A percentile compares a stretch with the other conserved stretches of the same genome.
These are phyloP conservation scores for Parnassius mnemosyne DNA, from an alignment of 2,888 invertebrate genomes.

Conservation along the genomic window DNA sequence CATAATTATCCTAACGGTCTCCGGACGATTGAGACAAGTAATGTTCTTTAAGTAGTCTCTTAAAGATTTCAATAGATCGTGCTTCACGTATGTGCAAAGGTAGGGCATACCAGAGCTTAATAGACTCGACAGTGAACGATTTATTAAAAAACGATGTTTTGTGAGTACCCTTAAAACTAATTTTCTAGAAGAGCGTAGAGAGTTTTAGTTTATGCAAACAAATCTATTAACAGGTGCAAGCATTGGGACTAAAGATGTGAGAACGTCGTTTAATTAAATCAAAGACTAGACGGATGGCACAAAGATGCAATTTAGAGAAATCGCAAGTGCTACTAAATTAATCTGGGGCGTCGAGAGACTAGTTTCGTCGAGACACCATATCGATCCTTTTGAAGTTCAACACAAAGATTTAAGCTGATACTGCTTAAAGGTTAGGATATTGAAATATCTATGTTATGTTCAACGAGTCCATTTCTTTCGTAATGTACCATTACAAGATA, in stretches of 20 bases:
- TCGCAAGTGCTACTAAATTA: conserved; percentile 22
- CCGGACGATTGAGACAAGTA: too few relatives aligned
- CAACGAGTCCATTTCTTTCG: conserved; percentile 2
- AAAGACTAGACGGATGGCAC: conserved; percentile 16
- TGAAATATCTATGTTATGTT: conserved; percentile 21
- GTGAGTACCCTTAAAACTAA: too few relatives aligned
- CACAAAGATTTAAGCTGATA: conserved; percentile 17
- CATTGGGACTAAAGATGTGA: background rate
- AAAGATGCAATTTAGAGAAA: conserved; percentile 26
- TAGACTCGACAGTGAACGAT: too few relatives aligned
- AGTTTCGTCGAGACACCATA: conserved; percentile 20
- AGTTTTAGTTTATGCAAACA: too few relatives aligned
- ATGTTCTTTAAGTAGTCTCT: too few relatives aligned
- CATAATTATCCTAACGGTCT: too few relatives aligned
- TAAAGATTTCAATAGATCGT: too few relatives aligned
- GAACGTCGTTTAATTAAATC: conserved; percentile 19
- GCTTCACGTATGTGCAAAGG: too few relatives aligned
- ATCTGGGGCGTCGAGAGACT: conserved; percentile 4
- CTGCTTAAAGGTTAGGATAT: conserved; percentile 15
- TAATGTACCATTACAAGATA: conserved; percentile 5
- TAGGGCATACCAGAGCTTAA: too few relatives aligned
- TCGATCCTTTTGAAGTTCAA: conserved; percentile 20
- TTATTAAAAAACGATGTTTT: too few relatives aligned
- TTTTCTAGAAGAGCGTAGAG: too few relatives aligned
- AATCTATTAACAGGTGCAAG: conserved; percentile 5